Percentiles rank a stretch among this genome's conserved stretches.
phyloP scores from a whole-genome alignment of 2,888 invertebrate species.

The Dasypolia templi region DNA sequence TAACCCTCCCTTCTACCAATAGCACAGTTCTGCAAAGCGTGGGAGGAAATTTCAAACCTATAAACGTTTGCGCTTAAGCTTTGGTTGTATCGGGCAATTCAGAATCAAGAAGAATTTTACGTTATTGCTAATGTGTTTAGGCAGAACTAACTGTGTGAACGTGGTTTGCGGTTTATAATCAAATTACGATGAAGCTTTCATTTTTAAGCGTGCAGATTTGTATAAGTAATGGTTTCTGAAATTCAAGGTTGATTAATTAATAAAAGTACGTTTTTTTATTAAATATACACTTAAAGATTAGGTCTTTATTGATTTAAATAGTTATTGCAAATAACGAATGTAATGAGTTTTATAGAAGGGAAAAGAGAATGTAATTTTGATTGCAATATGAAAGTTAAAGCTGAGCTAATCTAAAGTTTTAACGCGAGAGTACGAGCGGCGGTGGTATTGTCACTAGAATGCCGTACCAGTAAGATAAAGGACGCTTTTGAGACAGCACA shows the following conservation, averaged over 20 bases:
- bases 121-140: constrained; percentile 17
- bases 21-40: constrained; percentile 31
- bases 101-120: constrained; percentile 2
- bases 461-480: constrained; percentile 31
- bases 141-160: constrained; percentile 38
- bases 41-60: constrained; percentile 36
- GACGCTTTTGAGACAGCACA: constrained; percentile 46
- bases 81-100: constrained; percentile 25
- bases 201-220: constrained; percentile 15
- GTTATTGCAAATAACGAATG: constrained; percentile 37
- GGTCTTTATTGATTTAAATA: constrained; percentile 13
- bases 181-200: constrained; percentile 18
- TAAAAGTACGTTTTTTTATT: neutral
- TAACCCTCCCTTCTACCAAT: constrained; percentile 8
- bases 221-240: neutral
- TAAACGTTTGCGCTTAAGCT: constrained; percentile 27
- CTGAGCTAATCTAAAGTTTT: constrained; percentile 48
- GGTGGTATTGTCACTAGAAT: constrained; percentile 24
- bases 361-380: constrained; percentile 16
- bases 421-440: constrained; percentile 15
- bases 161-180: constrained; percentile 10
- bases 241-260: constrained; percentile 6
- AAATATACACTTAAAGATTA: neutral
- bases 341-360: constrained; percentile 28
- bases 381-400: constrained; percentile 36